Evolutionary conservation across 53 echinoderm and acorn worm genomes (phyloP), one percentile per base, ranked within the genome.

Genomic region (Temnopleurus reevesii): DNA sequence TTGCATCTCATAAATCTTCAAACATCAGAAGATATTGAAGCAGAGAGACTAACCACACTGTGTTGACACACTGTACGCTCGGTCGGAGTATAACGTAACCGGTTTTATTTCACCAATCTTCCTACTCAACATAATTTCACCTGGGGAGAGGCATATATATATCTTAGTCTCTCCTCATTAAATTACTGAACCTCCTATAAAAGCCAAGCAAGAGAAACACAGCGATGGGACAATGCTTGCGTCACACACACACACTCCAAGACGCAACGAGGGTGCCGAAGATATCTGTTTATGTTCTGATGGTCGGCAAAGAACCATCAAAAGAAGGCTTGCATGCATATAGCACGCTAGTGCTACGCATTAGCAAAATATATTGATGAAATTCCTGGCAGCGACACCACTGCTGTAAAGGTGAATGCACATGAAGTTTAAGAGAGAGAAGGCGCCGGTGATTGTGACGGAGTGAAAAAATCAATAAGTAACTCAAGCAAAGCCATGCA

Each of bases 301-400:
- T 54, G 34, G 83, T 34, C 54, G 12, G 55, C 17, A 83, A 53
- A 80, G 34, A 36, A 53, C 83, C 27, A 55, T 83, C 56, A 83
- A 83, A 49, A 19, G 79, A 8, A 3, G 49, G 49, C 26, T 18
- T 46, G 79, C 49, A 29, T 8, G 8, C 15, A 15, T 8, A 51
- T 27, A 38, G 79, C 79, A 49, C 27, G 29, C 51, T 47, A 29
- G 29, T 47, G 47, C 49, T 47, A 79, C 17, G 55, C 83, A 83
- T 83, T 83, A 83, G 83, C 83, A 83, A 55, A 83, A 56, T 55
- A 55, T 83, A 83, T 83, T 83, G 83, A 83, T 55, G 56, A 55
- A 55, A 53, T 83, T 83, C 83, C 28, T 79, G 46, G 29, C 46
- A 49, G 79, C 79, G 49, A 49, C 83, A 83, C 83, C 23, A 56